Evolutionary conservation across 2,113 vertebrate species (phyloP), one percentile per base, ranked within the genome.

Genomic region (Lepisosteus oculatus): DNA sequence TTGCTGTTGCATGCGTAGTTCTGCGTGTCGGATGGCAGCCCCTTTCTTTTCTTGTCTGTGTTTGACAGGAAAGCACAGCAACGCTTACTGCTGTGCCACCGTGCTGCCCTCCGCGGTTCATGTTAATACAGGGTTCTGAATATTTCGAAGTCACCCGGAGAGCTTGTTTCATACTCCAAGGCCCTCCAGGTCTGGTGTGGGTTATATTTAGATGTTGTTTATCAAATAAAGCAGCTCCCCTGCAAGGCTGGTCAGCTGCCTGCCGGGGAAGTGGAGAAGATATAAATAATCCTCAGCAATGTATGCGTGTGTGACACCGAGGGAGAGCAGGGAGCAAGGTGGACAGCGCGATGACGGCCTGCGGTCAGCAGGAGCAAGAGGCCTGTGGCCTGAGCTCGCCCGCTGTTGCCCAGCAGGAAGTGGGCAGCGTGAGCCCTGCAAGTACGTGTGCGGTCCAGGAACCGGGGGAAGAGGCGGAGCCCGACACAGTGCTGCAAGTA

Each of bases 401-500:
- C 13, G 44, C 67, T 73, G 15, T 54, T 11, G 45, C 59, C 55
- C 71, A 72, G 71, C 54, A 14, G 12, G 12, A 76, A 9, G 43
- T 1, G 0, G 51, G 77, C n/a, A 72, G 78, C 44, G 43, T 68
- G 55, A 56, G 54, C 8, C 45, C 29, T 17, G 4, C 43, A 8
- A 7, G 6, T 8, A 29, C 7, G 13, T 3, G 45, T 4, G n/a
- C 72, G 6, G 70, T 74, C 3, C 63, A 74, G 54, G 70, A 64
- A 45, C 56, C 73, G 9, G 11, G 6, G 59, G 17, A 43, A 42
- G 56, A 15, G 8, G 2, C 74, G 55, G 83, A 85, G 11, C 74
- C 78, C 0, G 73, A 81, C 47, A 75, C 78, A 0, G 12, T 88
- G n/a, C 88, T 96, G 4, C 84, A 84, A 29, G 88, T 97, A 0